Conservation (phyloP, 2,113 vertebrate genomes). For the Paraplagusia blochii region DNA sequence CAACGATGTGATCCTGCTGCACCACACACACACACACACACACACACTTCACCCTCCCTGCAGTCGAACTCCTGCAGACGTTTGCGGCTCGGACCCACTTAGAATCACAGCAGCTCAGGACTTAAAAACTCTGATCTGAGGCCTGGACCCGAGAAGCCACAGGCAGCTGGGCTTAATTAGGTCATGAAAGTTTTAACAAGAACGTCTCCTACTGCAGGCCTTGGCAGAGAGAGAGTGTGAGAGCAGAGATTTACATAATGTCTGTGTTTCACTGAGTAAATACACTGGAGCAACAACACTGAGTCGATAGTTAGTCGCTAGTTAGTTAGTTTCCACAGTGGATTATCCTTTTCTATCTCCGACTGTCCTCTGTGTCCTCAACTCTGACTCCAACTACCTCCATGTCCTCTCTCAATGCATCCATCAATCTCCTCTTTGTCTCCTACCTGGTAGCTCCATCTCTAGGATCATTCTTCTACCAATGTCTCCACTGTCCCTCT, state of each 20-base stretch:
- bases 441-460: too few relatives aligned
- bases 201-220: background rate
- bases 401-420: too few relatives aligned
- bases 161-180: slow-evolving; percentile 34
- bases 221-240: background rate
- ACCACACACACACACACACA: background rate
- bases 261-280: too few relatives aligned
- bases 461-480: too few relatives aligned
- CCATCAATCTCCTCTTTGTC: too few relatives aligned
- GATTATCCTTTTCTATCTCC: too few relatives aligned
- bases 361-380: too few relatives aligned
- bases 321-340: too few relatives aligned
- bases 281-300: too few relatives aligned
- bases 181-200: slow-evolving; percentile 21
- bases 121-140: slow-evolving; percentile 21
- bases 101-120: slow-evolving; percentile 9
- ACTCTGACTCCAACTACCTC: too few relatives aligned
- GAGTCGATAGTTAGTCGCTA: too few relatives aligned
- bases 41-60: slow-evolving; percentile 9
- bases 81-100: slow-evolving; percentile 6
- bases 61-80: background rate
- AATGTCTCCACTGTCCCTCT: too few relatives aligned
- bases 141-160: slow-evolving; percentile 25
- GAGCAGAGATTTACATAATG: background rate
- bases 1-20: slow-evolving; percentile 14